Conservation (phyloP, 2,797 vertebrate genomes). For the Trematomus bernacchii region DNA sequence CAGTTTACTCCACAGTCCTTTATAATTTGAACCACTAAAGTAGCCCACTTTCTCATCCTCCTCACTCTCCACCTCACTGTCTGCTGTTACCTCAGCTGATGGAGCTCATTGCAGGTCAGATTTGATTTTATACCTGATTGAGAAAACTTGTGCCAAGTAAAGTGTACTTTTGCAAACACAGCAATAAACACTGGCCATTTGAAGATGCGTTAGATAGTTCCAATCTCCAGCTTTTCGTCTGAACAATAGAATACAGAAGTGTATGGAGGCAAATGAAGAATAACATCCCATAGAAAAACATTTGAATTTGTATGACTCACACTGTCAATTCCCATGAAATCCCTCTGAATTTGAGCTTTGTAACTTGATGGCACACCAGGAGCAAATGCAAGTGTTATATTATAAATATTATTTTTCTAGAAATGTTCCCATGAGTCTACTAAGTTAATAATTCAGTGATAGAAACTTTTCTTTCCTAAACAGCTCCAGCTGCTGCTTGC, state of each 20-base stretch:
- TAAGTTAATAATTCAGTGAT: slow-evolving; percentile 43
- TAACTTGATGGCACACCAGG: slow-evolving; percentile 57
- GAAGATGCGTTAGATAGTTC: background rate
- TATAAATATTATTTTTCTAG: slow-evolving; percentile 6
- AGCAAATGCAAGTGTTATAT: slow-evolving; percentile 30
- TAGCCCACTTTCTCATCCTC: slow-evolving; percentile 34
- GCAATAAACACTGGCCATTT: slow-evolving; percentile 16
- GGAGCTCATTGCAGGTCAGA: slow-evolving; percentile 43
- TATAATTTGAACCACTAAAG: slow-evolving; percentile 48
- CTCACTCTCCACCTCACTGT: slow-evolving; percentile 44
- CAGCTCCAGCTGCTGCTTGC: slow-evolving; percentile 26
- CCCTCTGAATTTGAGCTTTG: slow-evolving; percentile 39
- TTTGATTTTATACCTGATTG: slow-evolving; percentile 51
- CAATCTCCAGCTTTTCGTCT: slow-evolving; percentile 34
- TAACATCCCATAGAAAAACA: slow-evolving; percentile 21
- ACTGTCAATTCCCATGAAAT: slow-evolving; percentile 54
- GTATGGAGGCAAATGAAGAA: slow-evolving; percentile 26
- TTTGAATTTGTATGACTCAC: slow-evolving; percentile 73
- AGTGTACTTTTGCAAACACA: slow-evolving; percentile 32
- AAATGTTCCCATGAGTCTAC: slow-evolving; percentile 28
- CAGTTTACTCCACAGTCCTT: slow-evolving; percentile 47
- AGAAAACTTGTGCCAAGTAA: slow-evolving; percentile 8
- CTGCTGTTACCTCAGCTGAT: slow-evolving; percentile 29
- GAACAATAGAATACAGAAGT: slow-evolving; percentile 13
- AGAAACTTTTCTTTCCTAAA: slow-evolving; percentile 23